A percentile compares a stretch with the other conserved stretches of the same genome.
These are phyloP conservation scores for Holotrichia oblita DNA, from an alignment of 1,140 invertebrate species.

Conservation along the genomic window DNA sequence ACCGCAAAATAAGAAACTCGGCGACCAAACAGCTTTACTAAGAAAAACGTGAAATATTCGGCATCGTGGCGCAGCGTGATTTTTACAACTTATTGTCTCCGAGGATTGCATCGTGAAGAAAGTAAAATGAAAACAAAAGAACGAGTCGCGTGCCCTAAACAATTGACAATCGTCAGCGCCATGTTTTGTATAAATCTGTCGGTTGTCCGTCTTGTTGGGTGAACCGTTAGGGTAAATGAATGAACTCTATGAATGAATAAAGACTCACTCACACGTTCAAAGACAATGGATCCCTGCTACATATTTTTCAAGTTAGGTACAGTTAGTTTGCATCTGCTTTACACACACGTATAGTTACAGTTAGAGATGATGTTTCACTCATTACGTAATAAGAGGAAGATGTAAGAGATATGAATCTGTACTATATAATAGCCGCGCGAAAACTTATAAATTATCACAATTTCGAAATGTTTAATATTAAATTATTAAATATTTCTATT, in stretches of 20 bases:
- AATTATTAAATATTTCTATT: no score
- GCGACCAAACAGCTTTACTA: neutral
- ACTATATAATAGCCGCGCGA: no score
- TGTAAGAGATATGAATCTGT: no score
- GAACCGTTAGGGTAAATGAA: conserved; percentile 48
- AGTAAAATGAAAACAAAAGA: conserved; percentile 31
- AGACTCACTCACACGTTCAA: conserved; percentile 47
- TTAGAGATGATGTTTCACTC: conserved; percentile 9
- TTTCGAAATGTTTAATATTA: no score
- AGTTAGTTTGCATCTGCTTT: conserved; percentile 26
- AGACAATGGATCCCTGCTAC: conserved; percentile 44
- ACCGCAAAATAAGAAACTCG: neutral
- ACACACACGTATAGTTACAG: conserved; percentile 6
- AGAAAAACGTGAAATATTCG: conserved; percentile 21
- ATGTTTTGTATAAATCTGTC: conserved; percentile 43
- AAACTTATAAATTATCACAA: no score
- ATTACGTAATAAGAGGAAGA: neutral
- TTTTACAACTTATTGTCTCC: conserved; percentile 33
- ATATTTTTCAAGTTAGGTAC: conserved; percentile 24
- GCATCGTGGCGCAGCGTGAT: neutral
- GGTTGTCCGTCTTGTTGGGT: conserved; percentile 39
- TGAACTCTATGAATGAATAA: conserved; percentile 48
- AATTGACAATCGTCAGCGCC: conserved; percentile 42
- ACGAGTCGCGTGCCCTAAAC: conserved; percentile 42
- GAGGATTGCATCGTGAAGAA: conserved; percentile 14